Conservation (phyloP, 53 echinoderm and acorn worm genomes). For the Echinometra lucunter region DNA sequence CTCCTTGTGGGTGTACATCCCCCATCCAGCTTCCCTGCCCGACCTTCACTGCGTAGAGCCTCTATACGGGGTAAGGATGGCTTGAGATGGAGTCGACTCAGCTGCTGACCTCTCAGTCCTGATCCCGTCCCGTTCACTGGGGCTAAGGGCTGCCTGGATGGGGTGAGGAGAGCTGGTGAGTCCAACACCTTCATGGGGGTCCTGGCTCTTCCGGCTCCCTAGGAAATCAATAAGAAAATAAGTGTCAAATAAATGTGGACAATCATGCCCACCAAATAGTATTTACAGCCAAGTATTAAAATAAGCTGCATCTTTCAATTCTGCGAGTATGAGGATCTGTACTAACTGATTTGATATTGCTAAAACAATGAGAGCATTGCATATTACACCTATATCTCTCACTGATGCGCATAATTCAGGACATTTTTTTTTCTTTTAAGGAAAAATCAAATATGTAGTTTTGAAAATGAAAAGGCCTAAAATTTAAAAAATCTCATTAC, state of each 20-base stretch:
- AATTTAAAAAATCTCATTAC: no score
- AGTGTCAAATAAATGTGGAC: not conserved
- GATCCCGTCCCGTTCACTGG: slow-evolving; percentile 41
- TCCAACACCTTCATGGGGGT: slow-evolving; percentile 41
- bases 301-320: not conserved
- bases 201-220: not conserved
- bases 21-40: not conserved
- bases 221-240: not conserved
- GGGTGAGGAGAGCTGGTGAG: slow-evolving; percentile 19
- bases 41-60: slow-evolving; percentile 49
- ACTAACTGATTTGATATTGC: not conserved
- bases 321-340: not conserved
- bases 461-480: no score
- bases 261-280: not conserved
- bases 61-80: slow-evolving; percentile 63
- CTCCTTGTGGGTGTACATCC: not conserved
- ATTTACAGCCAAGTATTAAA: not conserved
- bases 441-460: no score
- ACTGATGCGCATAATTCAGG: no score
- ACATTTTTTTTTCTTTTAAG: no score
- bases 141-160: slow-evolving; percentile 56
- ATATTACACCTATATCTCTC: no score
- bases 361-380: not conserved
- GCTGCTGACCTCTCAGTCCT: slow-evolving; percentile 46
- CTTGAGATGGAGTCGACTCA: slow-evolving; percentile 17